Evolutionary conservation across 1,140 invertebrate genomes (phyloP).

Genomic region (Bombus huntii): DNA sequence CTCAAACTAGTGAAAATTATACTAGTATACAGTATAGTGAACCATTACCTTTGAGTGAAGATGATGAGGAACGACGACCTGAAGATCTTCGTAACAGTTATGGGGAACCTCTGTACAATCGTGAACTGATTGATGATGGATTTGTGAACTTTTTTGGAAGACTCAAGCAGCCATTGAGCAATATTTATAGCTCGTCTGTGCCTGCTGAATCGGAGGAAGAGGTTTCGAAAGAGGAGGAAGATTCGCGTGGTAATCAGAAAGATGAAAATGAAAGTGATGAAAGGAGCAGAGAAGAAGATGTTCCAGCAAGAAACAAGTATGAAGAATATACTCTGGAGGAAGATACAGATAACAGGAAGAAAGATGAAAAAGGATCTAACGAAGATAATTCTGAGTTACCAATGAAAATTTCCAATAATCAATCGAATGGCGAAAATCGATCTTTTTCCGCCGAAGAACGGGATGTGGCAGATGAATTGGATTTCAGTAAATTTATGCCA

Average conservation of each 20-base stretch:
- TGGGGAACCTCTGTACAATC: slow-evolving; percentile 66
- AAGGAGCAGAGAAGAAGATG: slow-evolving; percentile 26
- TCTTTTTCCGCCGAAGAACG: background rate
- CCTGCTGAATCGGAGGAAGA: background rate
- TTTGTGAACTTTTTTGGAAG: slow-evolving; percentile 47
- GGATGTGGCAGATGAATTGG: slow-evolving; percentile 55
- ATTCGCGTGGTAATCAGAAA: background rate
- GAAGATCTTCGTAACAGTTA: slow-evolving; percentile 69
- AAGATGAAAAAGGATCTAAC: background rate
- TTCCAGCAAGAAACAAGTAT: slow-evolving; percentile 63
- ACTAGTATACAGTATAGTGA: slow-evolving; percentile 19
- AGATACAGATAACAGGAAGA: background rate
- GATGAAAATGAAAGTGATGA: background rate
- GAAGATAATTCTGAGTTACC: background rate
- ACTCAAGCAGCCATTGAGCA: slow-evolving; percentile 23
- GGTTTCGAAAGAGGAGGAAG: background rate
- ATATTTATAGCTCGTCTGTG: background rate
- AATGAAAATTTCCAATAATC: background rate
- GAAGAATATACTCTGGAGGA: slow-evolving; percentile 67
- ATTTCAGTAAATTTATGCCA: slow-evolving; percentile 68
- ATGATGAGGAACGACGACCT: slow-evolving; percentile 53
- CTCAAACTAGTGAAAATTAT: slow-evolving; percentile 21
- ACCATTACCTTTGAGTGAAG: slow-evolving; percentile 50
- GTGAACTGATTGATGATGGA: slow-evolving; percentile 48
- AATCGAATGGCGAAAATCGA: background rate